Conservation (phyloP, 2,888 invertebrate species). For the Chrysolina oricalcia region DNA sequence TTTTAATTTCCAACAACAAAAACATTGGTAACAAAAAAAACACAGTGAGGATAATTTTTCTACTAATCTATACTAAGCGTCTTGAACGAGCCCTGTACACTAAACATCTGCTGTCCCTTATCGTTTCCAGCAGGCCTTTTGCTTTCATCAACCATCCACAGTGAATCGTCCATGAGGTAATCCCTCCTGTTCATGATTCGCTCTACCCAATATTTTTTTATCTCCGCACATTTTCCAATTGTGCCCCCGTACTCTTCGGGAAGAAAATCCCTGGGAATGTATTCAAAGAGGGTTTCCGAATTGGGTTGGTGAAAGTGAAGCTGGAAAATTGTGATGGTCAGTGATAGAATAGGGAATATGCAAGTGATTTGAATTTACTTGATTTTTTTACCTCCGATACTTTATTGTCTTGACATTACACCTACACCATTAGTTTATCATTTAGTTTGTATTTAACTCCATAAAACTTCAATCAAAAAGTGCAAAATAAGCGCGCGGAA, state of each 20-base stretch:
- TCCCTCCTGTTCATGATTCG: slow-evolving; percentile 76
- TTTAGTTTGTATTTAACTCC: too few relatives aligned
- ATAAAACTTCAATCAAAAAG: too few relatives aligned
- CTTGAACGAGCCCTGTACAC: slow-evolving; percentile 76
- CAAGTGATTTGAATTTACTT: too few relatives aligned
- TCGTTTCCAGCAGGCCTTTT: slow-evolving; percentile 69
- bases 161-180: slow-evolving; percentile 72
- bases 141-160: slow-evolving; percentile 78
- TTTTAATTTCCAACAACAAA: too few relatives aligned
- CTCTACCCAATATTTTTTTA: slow-evolving; percentile 76
- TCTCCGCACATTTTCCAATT: slow-evolving; percentile 76
- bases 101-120: slow-evolving; percentile 61
- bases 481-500: too few relatives aligned
- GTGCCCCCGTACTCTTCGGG: slow-evolving; percentile 82
- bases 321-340: slow-evolving; percentile 68
- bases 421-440: too few relatives aligned
- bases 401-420: too few relatives aligned
- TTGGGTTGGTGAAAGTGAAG: slow-evolving; percentile 82
- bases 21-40: neutral
- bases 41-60: neutral
- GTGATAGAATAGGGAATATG: too few relatives aligned
- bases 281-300: slow-evolving; percentile 78
- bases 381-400: too few relatives aligned
- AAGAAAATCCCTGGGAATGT: slow-evolving; percentile 77
- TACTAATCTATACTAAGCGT: slow-evolving; percentile 75